phyloP scores from a whole-genome alignment of 2,888 invertebrate species.

The Caenorhabditis becei region DNA sequence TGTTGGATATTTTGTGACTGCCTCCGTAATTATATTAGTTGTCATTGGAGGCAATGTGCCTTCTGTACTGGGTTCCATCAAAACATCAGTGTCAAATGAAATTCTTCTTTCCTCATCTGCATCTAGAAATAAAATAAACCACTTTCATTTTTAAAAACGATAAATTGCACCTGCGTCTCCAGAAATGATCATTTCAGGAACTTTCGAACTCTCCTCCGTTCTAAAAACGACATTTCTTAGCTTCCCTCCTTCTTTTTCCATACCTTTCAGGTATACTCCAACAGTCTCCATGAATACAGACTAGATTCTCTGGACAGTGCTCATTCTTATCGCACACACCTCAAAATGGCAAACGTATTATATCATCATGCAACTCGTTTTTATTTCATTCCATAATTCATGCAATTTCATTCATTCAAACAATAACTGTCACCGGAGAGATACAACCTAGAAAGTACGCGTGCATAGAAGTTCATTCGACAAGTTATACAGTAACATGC shows the following conservation, averaged over 20 bases:
- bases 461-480: conserved; percentile 36
- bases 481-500: conserved; percentile 22
- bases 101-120: conserved; percentile 26
- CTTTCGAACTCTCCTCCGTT: not conserved
- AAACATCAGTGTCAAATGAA: conserved; percentile 46
- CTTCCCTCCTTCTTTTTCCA: not conserved
- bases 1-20: not conserved
- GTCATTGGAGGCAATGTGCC: not conserved
- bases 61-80: conserved; percentile 20
- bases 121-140: not conserved
- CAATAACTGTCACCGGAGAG: conserved; percentile 51
- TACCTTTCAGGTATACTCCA: conserved; percentile 64
- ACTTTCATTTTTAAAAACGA: not conserved
- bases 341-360: conserved; percentile 27
- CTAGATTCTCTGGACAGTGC: conserved; percentile 61
- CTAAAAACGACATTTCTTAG: not conserved
- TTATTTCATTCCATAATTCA: conserved; percentile 21
- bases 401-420: conserved; percentile 35
- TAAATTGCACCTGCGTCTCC: conserved; percentile 35
- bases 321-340: conserved; percentile 66
- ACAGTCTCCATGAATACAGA: conserved; percentile 68
- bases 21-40: not conserved
- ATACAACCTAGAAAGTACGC: conserved; percentile 20
- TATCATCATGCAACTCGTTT: not conserved
- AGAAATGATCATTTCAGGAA: conserved; percentile 18